Conservation (phyloP, 2,888 invertebrate genomes). For the Mimas tiliae region DNA sequence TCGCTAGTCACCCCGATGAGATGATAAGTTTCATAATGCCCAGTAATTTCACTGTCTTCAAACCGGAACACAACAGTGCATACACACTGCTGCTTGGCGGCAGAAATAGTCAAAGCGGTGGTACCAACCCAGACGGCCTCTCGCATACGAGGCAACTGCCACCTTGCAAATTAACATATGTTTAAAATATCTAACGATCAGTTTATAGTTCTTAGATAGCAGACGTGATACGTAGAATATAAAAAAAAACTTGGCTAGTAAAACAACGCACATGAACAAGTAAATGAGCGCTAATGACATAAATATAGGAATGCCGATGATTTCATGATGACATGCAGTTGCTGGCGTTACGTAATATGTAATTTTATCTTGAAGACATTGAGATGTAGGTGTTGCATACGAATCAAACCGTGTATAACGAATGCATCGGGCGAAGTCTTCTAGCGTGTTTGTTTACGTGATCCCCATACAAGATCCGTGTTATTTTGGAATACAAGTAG, state of each 20-base stretch:
- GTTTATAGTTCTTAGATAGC: too few species aligned
- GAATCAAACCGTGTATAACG: conserved; percentile 37
- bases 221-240: not conserved
- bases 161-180: too few species aligned
- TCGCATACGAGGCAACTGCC: too few species aligned
- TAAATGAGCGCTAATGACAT: conserved; percentile 12
- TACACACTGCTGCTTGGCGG: too few species aligned
- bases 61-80: too few species aligned
- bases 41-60: too few species aligned
- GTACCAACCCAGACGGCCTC: too few species aligned
- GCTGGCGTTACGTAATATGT: conserved; percentile 24
- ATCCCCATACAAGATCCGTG: conserved; percentile 32
- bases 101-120: too few species aligned
- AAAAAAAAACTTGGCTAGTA: not conserved
- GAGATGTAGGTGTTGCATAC: conserved; percentile 37
- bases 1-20: too few species aligned
- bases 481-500: conserved; percentile 12
- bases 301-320: conserved; percentile 22
- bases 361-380: conserved; percentile 30
- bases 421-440: conserved; percentile 39
- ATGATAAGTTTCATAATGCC: too few species aligned
- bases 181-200: too few species aligned
- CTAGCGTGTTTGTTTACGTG: conserved; percentile 40
- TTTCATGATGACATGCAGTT: conserved; percentile 26
- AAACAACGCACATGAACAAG: not conserved